Base-by-base conservation (phyloP, 2,888 invertebrate species). In the Parascotia fuliginaria region DNA sequence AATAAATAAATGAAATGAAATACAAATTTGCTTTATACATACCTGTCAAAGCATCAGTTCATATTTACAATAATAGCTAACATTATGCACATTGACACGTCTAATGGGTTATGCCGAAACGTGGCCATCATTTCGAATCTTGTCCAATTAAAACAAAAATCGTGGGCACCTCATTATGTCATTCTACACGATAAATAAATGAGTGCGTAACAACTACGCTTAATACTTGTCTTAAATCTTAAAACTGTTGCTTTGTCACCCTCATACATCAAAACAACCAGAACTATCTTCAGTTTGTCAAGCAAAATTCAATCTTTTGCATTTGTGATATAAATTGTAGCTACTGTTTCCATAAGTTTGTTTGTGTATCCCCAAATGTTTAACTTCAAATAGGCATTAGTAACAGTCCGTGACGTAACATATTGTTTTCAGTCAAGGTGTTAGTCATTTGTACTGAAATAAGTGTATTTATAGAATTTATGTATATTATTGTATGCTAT, bases 161-260 rank as follows among this genome's bases (percentile, higher is more conserved):
- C 64, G 42, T 48, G 12, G 70, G 75, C 79, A 81, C 80, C 81
- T 79, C 87, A 83, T 88, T 81, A 83, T 81, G 86, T 89, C 89
- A 85, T 74, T 87, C 79, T 70, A 58, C 87, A 78, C 83, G 76
- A 83, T 85, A 83, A 83, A 88, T 87, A 74, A 75, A 80, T 65
- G 67, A 69, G 58, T 56, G 42, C 46, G 50, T 66, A 56, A 70
- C 73, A 71, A 74, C 73, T 72, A 71, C 75, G 74, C 81, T 85
- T 83, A 77, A 83, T 85, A 81, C 83, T 81, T 81, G 86, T 87
- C 85, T 79, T 68, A 73, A 77, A 79, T 74, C 69, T 79, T 80
- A 79, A 75, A 81, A 81, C 80, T 77, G 74, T 78, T 75, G 77
- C 77, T 78, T 74, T 76, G 82, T 81, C 82, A 81, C 55, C 55